These are phyloP conservation scores for Xerus inauris DNA, from an alignment of 2,113 vertebrate species.

Conservation along the genomic window DNA sequence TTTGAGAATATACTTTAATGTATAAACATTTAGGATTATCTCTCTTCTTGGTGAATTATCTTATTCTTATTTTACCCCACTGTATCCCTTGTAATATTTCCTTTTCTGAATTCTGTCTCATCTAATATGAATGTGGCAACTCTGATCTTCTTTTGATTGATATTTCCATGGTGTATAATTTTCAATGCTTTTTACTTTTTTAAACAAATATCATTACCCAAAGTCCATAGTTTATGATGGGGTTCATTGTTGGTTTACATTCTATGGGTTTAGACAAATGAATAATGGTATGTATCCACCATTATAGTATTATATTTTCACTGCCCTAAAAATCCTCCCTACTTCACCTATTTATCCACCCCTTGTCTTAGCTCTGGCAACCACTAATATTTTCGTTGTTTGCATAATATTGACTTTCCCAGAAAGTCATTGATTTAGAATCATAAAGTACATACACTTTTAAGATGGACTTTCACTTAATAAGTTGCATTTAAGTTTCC, in stretches of 20 bases:
- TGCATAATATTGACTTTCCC: neutral
- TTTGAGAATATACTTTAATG: neutral
- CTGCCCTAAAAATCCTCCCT: neutral
- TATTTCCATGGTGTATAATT: neutral
- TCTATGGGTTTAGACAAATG: neutral
- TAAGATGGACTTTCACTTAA: too few species aligned
- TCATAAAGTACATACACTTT: neutral
- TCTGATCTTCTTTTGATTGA: neutral
- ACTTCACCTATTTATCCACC: too few species aligned
- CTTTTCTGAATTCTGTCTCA: neutral
- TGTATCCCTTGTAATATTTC: neutral
- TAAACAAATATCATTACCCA: neutral
- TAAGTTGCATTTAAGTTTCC: too few species aligned
- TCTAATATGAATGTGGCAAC: neutral
- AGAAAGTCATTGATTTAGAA: neutral
- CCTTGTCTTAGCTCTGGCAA: neutral
- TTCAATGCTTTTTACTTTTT: neutral
- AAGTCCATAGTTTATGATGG: neutral
- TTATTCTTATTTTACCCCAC: neutral
- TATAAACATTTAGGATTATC: neutral
- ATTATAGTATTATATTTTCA: neutral
- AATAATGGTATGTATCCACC: neutral
- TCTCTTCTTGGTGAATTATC: neutral
- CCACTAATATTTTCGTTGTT: neutral
- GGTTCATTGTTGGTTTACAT: neutral